phyloP scores from a whole-genome alignment of 2,888 invertebrate genomes.

The Mongoloraphidia duomilia region DNA sequence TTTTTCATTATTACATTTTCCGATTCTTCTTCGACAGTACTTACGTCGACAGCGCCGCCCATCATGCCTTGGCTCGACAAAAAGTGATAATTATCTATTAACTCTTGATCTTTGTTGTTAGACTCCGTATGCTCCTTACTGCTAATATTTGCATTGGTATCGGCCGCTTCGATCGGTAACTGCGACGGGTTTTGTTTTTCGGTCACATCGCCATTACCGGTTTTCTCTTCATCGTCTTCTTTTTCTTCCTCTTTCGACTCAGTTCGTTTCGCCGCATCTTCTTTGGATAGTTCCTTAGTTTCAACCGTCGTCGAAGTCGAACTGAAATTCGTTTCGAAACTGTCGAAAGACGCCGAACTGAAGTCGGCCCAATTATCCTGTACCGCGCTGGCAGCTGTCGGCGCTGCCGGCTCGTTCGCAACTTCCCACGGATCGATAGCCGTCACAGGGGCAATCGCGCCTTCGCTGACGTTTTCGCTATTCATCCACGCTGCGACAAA shows the following conservation, averaged over 20 bases:
- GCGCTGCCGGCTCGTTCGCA: conserved; percentile 12
- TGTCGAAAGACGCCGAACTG: conserved; percentile 19
- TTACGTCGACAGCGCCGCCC: neutral
- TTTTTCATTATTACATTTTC: too few relatives aligned
- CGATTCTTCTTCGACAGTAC: neutral
- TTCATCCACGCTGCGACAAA: conserved; percentile 25
- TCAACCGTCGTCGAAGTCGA: neutral
- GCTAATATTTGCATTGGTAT: neutral
- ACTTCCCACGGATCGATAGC: conserved; percentile 23
- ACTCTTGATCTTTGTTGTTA: neutral
- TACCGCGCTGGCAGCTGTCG: conserved; percentile 7
- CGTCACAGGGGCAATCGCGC: conserved; percentile 14
- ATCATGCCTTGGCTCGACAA: neutral
- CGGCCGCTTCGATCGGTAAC: neutral
- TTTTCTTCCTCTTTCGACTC: neutral
- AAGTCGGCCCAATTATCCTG: conserved; percentile 32
- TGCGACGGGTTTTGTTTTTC: too few relatives aligned
- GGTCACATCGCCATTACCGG: neutral
- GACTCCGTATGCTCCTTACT: neutral
- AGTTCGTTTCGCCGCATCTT: neutral
- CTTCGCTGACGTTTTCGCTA: conserved; percentile 17
- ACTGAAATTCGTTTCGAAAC: conserved; percentile 6
- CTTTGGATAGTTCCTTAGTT: neutral
- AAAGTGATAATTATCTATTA: neutral
- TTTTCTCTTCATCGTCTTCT: neutral